A percentile compares a stretch with the other conserved stretches of the same genome.
phyloP scores from a whole-genome alignment of 2,113 vertebrate species.

The Lagopus leucura region DNA sequence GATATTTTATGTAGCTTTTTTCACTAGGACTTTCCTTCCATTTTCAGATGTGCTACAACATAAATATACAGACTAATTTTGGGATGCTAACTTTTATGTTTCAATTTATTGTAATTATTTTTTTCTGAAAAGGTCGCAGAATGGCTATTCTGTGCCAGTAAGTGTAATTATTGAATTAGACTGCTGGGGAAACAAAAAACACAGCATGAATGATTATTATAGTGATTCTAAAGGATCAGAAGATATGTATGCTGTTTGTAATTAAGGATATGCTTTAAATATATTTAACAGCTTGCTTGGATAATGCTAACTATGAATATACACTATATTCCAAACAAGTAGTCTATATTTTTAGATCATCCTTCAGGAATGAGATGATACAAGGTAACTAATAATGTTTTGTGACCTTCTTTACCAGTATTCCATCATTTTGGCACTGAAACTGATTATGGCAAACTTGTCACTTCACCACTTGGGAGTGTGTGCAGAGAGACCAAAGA shows the following conservation, averaged over 20 bases:
- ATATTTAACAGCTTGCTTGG: neutral
- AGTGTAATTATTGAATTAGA: neutral
- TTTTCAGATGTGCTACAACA: neutral
- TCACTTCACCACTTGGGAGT: conserved; percentile 39
- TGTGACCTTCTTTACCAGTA: conserved; percentile 54
- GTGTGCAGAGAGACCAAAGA: neutral
- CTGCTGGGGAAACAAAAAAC: neutral
- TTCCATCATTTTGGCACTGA: conserved; percentile 56
- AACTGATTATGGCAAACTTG: conserved; percentile 56
- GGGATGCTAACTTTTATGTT: conserved; percentile 1
- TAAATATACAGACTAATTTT: neutral
- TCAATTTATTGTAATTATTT: conserved; percentile 17
- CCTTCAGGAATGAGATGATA: conserved; percentile 35
- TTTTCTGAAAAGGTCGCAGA: conserved; percentile 28
- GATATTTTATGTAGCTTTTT: neutral
- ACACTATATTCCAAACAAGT: neutral
- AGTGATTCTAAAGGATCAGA: neutral
- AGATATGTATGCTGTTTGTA: neutral
- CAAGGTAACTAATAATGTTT: conserved; percentile 51
- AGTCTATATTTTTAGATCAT: conserved; percentile 17
- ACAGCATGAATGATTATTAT: neutral
- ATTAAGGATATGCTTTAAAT: neutral
- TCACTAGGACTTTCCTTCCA: neutral
- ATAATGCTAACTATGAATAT: neutral
- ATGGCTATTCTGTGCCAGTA: neutral